phyloP scores from a whole-genome alignment of 2,888 invertebrate species.

The Drosophila nr. perissopoda region DNA sequence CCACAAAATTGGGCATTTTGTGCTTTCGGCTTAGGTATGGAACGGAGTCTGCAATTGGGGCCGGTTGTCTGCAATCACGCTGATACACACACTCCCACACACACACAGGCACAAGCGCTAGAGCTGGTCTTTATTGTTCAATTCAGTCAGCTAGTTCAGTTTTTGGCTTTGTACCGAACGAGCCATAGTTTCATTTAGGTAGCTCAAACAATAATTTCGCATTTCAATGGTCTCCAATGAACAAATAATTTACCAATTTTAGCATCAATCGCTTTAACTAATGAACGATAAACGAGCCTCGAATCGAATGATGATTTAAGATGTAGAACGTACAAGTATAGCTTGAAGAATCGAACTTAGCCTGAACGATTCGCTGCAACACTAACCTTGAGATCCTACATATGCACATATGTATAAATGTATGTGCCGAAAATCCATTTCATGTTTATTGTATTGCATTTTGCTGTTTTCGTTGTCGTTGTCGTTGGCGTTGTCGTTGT shows the following conservation, averaged over 20 bases:
- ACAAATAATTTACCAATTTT: background rate
- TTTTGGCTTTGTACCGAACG: background rate
- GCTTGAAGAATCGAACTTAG: background rate
- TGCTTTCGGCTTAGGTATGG: slow-evolving; percentile 18
- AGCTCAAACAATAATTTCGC: background rate
- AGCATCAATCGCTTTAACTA: background rate
- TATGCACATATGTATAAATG: background rate
- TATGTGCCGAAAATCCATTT: slow-evolving; percentile 45
- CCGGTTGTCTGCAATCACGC: slow-evolving; percentile 63
- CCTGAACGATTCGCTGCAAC: background rate
- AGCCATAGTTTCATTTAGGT: background rate
- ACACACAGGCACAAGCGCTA: background rate
- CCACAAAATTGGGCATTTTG: slow-evolving; percentile 69
- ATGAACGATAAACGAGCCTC: background rate
- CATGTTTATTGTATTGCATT: slow-evolving; percentile 66
- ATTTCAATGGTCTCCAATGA: background rate
- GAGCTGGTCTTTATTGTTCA: background rate
- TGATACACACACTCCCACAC: slow-evolving; percentile 18
- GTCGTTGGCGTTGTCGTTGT: background rate
- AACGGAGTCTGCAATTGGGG: slow-evolving; percentile 20
- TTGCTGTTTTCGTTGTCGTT: slow-evolving; percentile 46
- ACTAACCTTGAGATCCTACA: background rate
- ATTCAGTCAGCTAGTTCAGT: slow-evolving; percentile 1
- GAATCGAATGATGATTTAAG: background rate
- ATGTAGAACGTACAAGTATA: background rate